Percentiles rank a stretch among this genome's conserved stretches.
Evolutionary conservation across 64 coral and sea anemone genomes (phyloP).

Genomic region (Montipora sp.): DNA sequence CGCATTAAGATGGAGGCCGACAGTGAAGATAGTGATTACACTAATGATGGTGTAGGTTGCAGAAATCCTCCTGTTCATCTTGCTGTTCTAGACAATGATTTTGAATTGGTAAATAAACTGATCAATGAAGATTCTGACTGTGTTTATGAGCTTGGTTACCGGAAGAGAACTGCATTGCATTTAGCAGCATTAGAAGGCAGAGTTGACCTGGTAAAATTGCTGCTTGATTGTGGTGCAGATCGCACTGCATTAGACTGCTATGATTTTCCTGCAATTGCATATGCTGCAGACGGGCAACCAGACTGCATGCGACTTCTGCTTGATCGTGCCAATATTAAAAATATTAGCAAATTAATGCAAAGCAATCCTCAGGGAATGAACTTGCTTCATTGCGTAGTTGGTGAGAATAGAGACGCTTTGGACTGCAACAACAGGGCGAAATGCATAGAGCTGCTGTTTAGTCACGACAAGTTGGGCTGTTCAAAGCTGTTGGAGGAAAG

Average conservation of each 20-base stretch:
- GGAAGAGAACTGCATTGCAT: slow-evolving; percentile 80
- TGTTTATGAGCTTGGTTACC: slow-evolving; percentile 69
- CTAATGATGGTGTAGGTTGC: not conserved
- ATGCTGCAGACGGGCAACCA: slow-evolving; percentile 84
- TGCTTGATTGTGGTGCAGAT: slow-evolving; percentile 72
- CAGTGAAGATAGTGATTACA: slow-evolving; percentile 66
- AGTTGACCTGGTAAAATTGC: slow-evolving; percentile 75
- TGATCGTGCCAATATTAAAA: slow-evolving; percentile 56
- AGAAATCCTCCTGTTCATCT: slow-evolving; percentile 18
- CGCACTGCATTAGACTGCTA: slow-evolving; percentile 58
- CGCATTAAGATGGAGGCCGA: slow-evolving; percentile 73
- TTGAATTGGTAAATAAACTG: slow-evolving; percentile 42
- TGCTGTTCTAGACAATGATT: slow-evolving; percentile 59
- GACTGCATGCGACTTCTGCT: slow-evolving; percentile 71
- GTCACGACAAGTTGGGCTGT: slow-evolving; percentile 61
- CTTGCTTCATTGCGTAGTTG: slow-evolving; percentile 88
- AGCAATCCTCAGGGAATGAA: slow-evolving; percentile 63
- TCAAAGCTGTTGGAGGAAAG: slow-evolving; percentile 51
- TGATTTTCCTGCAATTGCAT: slow-evolving; percentile 68
- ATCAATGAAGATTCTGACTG: slow-evolving; percentile 53
- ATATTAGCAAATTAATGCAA: slow-evolving; percentile 50
- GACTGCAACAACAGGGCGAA: slow-evolving; percentile 44
- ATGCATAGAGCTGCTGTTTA: slow-evolving; percentile 82
- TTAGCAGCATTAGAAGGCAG: slow-evolving; percentile 71
- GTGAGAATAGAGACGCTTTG: slow-evolving; percentile 45